Percentiles rank a stretch among this genome's conserved stretches.
phyloP scores from a whole-genome alignment of 2,797 vertebrate genomes.

The Oophaga sylvatica region DNA sequence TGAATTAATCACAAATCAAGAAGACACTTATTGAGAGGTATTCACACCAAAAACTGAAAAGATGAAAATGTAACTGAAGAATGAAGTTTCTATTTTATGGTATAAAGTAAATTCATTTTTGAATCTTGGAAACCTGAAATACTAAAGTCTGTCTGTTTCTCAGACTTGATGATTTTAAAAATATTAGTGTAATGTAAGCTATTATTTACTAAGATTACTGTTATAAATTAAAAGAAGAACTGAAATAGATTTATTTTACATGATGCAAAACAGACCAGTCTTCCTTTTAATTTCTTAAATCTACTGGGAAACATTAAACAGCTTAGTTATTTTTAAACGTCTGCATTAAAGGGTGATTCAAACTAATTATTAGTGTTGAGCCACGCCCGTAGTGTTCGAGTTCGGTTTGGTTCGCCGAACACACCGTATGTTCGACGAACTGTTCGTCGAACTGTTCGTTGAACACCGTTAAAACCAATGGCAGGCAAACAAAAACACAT shows the following conservation, averaged over 20 bases:
- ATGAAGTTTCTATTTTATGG: neutral
- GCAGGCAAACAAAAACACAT: too few species aligned
- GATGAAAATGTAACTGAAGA: too few species aligned
- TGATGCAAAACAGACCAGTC: neutral
- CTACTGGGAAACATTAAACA: neutral
- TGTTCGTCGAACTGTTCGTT: too few species aligned
- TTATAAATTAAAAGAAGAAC: neutral
- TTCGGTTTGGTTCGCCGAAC: too few species aligned
- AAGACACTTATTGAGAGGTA: too few species aligned
- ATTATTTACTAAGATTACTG: neutral
- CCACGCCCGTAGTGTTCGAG: too few species aligned
- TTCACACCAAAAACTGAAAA: too few species aligned
- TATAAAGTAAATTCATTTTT: neutral
- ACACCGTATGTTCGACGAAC: too few species aligned
- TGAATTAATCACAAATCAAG: too few species aligned
- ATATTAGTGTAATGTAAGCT: neutral
- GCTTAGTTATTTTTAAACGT: constrained; percentile 47
- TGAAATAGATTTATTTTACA: neutral
- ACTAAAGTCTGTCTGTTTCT: neutral
- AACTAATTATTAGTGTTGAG: neutral
- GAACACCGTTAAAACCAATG: too few species aligned
- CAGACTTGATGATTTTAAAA: neutral
- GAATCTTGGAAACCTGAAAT: neutral
- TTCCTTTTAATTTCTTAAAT: neutral
- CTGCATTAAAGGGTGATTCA: constrained; percentile 40